These are phyloP conservation scores for Xestia c-nigrum DNA, from an alignment of 2,888 invertebrate species.

Conservation along the genomic window DNA sequence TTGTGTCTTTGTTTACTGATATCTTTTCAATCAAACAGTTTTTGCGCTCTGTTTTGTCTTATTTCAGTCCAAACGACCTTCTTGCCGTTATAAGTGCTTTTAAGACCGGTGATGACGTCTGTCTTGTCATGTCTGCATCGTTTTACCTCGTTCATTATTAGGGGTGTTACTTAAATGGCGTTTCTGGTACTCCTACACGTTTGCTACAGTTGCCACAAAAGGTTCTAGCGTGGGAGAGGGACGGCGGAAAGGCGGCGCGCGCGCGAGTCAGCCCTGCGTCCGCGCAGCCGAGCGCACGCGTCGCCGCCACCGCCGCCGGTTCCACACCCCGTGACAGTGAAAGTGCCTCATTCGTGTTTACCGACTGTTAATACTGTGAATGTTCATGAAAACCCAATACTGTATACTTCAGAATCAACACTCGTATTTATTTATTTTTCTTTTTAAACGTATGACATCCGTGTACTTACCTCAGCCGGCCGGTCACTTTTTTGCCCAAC, in stretches of 20 bases:
- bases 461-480: slow-evolving; percentile 66
- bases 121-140: slow-evolving; percentile 36
- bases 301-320: slow-evolving; percentile 63
- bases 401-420: slow-evolving; percentile 53
- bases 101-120: slow-evolving; percentile 39
- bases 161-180: slow-evolving; percentile 85
- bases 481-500: slow-evolving; percentile 62
- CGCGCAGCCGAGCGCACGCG: slow-evolving; percentile 83
- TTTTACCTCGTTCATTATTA: slow-evolving; percentile 60
- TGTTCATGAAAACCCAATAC: slow-evolving; percentile 51
- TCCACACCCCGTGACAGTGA: slow-evolving; percentile 79
- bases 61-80: slow-evolving; percentile 43
- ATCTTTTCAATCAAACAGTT: slow-evolving; percentile 17
- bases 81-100: slow-evolving; percentile 38
- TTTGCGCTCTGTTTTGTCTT: slow-evolving; percentile 20
- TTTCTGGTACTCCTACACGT: slow-evolving; percentile 85
- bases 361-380: slow-evolving; percentile 68
- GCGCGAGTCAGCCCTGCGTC: slow-evolving; percentile 86
- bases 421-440: slow-evolving; percentile 42
- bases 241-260: slow-evolving; percentile 67
- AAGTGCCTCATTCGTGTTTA: slow-evolving; percentile 78
- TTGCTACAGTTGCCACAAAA: slow-evolving; percentile 78
- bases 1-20: slow-evolving; percentile 28
- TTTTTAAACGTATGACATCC: slow-evolving; percentile 63
- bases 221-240: slow-evolving; percentile 81